Evolutionary conservation across 2,113 vertebrate species (phyloP).

Genomic region (Notechis scutatus): DNA sequence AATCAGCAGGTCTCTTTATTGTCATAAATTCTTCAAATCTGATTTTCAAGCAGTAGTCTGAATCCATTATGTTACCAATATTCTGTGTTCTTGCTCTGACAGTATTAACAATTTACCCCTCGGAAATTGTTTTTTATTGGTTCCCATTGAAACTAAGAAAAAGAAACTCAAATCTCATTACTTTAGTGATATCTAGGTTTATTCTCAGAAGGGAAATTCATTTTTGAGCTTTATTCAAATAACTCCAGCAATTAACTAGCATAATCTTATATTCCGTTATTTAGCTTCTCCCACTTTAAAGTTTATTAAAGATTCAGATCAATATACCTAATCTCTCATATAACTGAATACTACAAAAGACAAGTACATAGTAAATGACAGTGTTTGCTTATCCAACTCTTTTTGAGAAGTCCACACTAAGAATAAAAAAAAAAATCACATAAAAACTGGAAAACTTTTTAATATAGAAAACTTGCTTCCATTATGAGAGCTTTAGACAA

Average conservation of each 20-base stretch:
- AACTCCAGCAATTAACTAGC: neutral
- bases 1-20: neutral
- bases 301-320: neutral
- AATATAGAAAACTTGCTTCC: neutral
- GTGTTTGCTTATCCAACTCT: neutral
- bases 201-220: neutral
- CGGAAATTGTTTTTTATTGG: neutral
- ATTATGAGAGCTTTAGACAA: neutral
- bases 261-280: neutral
- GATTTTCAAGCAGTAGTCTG: neutral
- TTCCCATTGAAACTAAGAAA: neutral
- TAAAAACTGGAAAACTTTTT: neutral
- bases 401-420: neutral
- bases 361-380: neutral
- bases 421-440: neutral
- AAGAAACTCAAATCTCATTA: neutral
- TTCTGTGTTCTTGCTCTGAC: neutral
- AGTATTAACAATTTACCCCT: neutral
- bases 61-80: neutral
- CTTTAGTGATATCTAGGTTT: neutral
- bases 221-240: neutral
- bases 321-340: neutral
- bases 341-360: neutral
- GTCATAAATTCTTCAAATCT: neutral
- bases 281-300: neutral